These are phyloP conservation scores for Aepyceros melampus DNA, from an alignment of 2,113 vertebrate genomes.

Conservation along the genomic window DNA sequence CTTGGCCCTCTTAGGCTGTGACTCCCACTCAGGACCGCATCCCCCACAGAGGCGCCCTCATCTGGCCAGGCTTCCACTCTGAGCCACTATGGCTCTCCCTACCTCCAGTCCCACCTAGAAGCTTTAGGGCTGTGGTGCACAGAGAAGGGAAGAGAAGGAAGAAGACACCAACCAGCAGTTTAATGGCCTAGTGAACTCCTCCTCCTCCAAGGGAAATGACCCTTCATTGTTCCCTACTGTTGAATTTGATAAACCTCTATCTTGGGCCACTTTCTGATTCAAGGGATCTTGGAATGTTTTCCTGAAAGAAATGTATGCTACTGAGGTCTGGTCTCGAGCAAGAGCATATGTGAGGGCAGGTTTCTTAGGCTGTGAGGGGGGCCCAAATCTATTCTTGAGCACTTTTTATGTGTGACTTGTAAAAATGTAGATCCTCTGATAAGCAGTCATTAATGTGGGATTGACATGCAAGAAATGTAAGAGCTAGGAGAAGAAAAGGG, in stretches of 20 bases:
- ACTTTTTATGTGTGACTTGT: not conserved
- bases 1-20: not conserved
- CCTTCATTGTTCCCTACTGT: not conserved
- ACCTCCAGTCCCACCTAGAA: not conserved
- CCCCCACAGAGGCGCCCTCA: rapidly evolving
- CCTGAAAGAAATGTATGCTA: not conserved
- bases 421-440: not conserved
- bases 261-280: not conserved
- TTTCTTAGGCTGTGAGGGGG: not conserved
- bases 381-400: not conserved
- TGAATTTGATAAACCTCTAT: not conserved
- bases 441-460: not conserved
- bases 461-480: not conserved
- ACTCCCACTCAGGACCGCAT: rapidly evolving
- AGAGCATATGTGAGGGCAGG: not conserved
- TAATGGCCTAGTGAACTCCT: not conserved
- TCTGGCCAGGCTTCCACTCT: too few species aligned
- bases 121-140: not conserved
- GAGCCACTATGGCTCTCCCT: not conserved
- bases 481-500: not conserved
- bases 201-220: not conserved
- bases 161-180: not conserved
- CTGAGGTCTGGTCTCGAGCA: not conserved
- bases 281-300: not conserved
- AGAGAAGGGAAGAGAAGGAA: not conserved